Conservation (phyloP, 2,797 vertebrate genomes). For the Bucorvus abyssinicus region DNA sequence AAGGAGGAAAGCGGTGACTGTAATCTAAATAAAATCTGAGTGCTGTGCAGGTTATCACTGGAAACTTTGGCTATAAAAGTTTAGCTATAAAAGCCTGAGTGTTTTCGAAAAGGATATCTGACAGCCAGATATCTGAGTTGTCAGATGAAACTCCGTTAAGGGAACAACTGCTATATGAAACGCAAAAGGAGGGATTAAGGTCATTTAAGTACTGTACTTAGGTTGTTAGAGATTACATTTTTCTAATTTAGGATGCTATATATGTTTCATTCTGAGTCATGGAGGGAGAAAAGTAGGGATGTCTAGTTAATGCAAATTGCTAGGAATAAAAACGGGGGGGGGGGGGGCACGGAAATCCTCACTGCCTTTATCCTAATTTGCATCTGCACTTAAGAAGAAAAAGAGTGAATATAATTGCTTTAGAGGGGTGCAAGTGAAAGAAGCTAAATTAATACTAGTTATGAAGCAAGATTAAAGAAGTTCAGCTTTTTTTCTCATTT, state of each 20-base stretch:
- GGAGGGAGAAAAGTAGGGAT: not conserved
- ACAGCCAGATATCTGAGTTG: not conserved
- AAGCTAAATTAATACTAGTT: constrained; percentile 45
- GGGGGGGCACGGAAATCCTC: not conserved
- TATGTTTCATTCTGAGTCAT: constrained; percentile 22
- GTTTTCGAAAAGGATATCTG: not conserved
- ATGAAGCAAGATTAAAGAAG: constrained; percentile 26
- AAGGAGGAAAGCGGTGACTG: not conserved
- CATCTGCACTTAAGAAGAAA: constrained; percentile 38
- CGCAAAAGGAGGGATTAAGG: constrained; percentile 1
- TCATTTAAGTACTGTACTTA: not conserved
- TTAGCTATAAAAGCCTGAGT: not conserved
- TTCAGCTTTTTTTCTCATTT: not conserved
- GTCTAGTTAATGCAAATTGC: constrained; percentile 33
- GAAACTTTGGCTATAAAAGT: not conserved
- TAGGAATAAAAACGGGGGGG: not conserved
- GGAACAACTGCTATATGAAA: not conserved
- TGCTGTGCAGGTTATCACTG: not conserved
- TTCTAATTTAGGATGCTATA: constrained; percentile 28
- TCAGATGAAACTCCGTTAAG: not conserved
- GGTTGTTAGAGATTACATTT: constrained; percentile 14
- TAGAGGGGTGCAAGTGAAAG: constrained; percentile 6
- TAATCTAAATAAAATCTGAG: not conserved
- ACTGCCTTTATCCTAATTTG: constrained; percentile 51
- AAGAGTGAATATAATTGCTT: constrained; percentile 25